phyloP scores from a whole-genome alignment of 2,113 vertebrate species.

The Notothenia coriiceps region DNA sequence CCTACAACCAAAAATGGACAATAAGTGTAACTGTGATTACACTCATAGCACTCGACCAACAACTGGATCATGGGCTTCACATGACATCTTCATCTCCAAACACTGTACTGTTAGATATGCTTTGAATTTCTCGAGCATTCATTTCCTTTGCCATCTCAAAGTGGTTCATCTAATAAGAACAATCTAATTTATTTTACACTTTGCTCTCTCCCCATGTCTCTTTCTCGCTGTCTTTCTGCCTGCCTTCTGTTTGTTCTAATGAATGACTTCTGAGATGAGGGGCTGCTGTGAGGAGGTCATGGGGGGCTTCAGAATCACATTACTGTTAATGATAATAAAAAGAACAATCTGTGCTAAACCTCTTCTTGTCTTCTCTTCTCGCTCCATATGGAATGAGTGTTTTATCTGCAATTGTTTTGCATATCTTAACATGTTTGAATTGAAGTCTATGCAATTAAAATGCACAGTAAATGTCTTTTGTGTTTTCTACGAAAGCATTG shows the following conservation, averaged over 20 bases:
- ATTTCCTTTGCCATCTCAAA: slow-evolving; percentile 45
- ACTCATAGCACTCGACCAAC: slow-evolving; percentile 52
- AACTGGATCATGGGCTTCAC: slow-evolving; percentile 59
- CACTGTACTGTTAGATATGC: slow-evolving; percentile 22
- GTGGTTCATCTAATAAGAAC: slow-evolving; percentile 69
- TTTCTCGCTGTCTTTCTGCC: slow-evolving; percentile 61
- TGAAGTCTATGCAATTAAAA: slow-evolving; percentile 72
- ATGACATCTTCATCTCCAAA: slow-evolving; percentile 60
- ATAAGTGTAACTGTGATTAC: slow-evolving; percentile 66
- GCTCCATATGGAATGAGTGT: slow-evolving; percentile 74
- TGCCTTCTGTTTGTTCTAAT: slow-evolving; percentile 85
- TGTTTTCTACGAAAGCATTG: slow-evolving; percentile 29
- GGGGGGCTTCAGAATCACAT: slow-evolving; percentile 81
- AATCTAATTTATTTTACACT: slow-evolving; percentile 76
- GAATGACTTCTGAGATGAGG: slow-evolving; percentile 83
- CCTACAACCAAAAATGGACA: slow-evolving; percentile 64
- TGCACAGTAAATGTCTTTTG: slow-evolving; percentile 57
- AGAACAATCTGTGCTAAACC: slow-evolving; percentile 82
- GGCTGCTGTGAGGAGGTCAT: slow-evolving; percentile 81
- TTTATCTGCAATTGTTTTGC: slow-evolving; percentile 73
- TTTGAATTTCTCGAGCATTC: slow-evolving; percentile 50
- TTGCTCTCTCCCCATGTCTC: slow-evolving; percentile 55
- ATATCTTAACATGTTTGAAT: slow-evolving; percentile 39
- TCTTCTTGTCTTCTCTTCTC: slow-evolving; percentile 69
- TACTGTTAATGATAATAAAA: slow-evolving; percentile 87